Evolutionary conservation across 2,113 vertebrate genomes (phyloP).

Genomic region (Zosterops hypoxanthus): DNA sequence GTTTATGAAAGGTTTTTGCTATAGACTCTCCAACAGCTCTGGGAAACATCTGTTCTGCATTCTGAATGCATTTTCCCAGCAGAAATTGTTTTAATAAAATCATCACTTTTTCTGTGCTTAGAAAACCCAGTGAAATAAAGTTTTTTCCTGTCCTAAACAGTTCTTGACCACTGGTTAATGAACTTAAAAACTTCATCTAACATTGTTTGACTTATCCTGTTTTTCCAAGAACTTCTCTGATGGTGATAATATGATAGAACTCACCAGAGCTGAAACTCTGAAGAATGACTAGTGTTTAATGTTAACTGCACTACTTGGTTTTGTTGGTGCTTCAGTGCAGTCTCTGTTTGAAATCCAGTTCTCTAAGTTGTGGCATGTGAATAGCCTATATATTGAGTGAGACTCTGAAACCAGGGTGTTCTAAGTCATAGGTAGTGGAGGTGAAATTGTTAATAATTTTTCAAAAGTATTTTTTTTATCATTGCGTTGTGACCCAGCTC

Average conservation of each 20-base stretch:
- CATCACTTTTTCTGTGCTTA: constrained; percentile 44
- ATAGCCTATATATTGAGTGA: neutral
- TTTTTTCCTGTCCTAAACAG: neutral
- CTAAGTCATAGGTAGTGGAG: neutral
- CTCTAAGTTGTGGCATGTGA: neutral
- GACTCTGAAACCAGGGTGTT: neutral
- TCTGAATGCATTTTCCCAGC: constrained; percentile 28
- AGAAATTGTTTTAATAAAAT: constrained; percentile 59
- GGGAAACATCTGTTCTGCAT: constrained; percentile 54
- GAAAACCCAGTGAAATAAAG: neutral
- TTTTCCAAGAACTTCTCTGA: neutral
- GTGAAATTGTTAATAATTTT: neutral
- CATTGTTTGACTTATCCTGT: neutral
- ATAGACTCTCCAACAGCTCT: neutral
- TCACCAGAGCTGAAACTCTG: neutral
- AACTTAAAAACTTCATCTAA: neutral
- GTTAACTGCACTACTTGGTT: neutral
- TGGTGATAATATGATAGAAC: neutral
- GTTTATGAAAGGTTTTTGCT: constrained; percentile 34
- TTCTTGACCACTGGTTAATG: constrained; percentile 5
- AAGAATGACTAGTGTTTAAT: neutral
- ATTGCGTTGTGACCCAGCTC: neutral
- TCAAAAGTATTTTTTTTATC: neutral
- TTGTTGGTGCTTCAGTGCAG: neutral
- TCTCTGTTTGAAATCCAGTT: neutral